A percentile compares a stretch with the other conserved stretches of the same genome.
Evolutionary conservation across 2,113 vertebrate genomes (phyloP).

Genomic region (Tapirus terrestris): DNA sequence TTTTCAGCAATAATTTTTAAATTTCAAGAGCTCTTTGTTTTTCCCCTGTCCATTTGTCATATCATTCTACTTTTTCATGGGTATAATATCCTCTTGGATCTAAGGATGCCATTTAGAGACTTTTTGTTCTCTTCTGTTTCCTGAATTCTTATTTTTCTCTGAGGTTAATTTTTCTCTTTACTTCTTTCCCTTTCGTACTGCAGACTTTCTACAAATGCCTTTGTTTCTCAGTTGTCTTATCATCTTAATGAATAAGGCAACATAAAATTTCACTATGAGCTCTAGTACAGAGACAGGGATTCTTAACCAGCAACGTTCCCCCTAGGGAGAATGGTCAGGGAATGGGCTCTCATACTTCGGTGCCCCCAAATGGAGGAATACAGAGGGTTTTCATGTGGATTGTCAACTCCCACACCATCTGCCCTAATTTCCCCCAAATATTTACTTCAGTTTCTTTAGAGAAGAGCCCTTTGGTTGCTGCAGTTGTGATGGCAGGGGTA

Average conservation of each 20-base stretch:
- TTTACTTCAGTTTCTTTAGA: neutral
- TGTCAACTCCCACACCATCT: neutral
- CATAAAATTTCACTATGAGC: neutral
- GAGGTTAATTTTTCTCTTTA: neutral
- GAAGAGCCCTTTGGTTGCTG: neutral
- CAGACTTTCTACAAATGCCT: neutral
- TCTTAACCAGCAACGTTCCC: neutral
- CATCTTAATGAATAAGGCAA: neutral
- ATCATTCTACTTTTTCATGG: neutral
- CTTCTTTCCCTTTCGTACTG: neutral
- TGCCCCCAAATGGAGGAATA: neutral
- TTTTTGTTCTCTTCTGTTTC: neutral
- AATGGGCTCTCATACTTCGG: neutral
- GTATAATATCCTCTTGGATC: neutral
- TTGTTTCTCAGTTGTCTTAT: neutral
- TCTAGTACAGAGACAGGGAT: neutral
- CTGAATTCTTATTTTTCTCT: neutral
- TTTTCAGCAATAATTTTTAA: constrained; percentile 20
- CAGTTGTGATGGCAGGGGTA: neutral
- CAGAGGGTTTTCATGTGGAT: neutral
- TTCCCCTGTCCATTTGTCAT: neutral
- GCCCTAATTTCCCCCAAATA: neutral
- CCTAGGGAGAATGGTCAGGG: neutral
- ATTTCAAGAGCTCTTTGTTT: neutral
- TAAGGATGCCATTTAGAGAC: neutral